phyloP scores from a whole-genome alignment of 2,113 vertebrate species.

The Gymnocephalus cernua region DNA sequence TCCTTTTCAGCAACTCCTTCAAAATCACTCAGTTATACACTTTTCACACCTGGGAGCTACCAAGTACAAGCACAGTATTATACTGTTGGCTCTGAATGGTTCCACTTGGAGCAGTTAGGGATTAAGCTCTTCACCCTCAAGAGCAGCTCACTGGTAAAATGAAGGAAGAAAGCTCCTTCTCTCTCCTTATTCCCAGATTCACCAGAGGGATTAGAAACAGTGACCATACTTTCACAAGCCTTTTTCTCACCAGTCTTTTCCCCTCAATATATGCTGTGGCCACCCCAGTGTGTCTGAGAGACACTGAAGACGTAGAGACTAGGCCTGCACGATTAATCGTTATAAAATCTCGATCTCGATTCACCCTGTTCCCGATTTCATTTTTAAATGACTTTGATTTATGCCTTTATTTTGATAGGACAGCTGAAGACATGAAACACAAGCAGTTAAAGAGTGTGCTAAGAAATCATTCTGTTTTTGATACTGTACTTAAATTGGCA shows the following conservation, averaged over 20 bases:
- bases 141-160: constrained; percentile 47
- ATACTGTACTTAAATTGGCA: too few relatives aligned
- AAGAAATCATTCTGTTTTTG: too few relatives aligned
- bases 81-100: constrained; percentile 51
- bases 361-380: too few relatives aligned
- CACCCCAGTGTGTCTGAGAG: background rate
- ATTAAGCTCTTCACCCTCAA: constrained; percentile 51
- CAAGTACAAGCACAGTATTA: constrained; percentile 51
- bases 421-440: too few relatives aligned
- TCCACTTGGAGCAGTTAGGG: constrained; percentile 60
- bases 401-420: too few relatives aligned
- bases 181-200: constrained; percentile 30
- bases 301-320: background rate
- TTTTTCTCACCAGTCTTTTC: background rate
- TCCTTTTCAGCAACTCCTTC: constrained; percentile 45
- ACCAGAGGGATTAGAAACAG: constrained; percentile 22
- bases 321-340: too few relatives aligned
- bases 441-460: too few relatives aligned
- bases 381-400: too few relatives aligned
- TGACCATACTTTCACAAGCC: constrained; percentile 8
- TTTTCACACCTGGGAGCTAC: constrained; percentile 63
- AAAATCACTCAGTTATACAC: constrained; percentile 61
- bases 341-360: too few relatives aligned
- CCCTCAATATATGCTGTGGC: background rate
- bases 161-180: constrained; percentile 20